These are phyloP conservation scores for Ophion ventricosus DNA, from an alignment of 2,888 invertebrate species.

Conservation along the genomic window DNA sequence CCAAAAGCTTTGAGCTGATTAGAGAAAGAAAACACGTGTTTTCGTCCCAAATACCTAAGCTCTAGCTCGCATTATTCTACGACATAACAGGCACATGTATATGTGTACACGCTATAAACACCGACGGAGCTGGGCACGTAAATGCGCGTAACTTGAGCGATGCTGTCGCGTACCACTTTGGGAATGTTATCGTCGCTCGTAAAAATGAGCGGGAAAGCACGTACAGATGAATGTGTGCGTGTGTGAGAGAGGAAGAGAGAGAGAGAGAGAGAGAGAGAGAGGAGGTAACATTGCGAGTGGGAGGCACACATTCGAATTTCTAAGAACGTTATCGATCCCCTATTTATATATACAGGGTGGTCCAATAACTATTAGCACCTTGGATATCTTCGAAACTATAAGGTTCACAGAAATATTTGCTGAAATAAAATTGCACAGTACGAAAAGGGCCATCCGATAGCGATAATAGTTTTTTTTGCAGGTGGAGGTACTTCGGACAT, in stretches of 20 bases:
- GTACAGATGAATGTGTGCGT: background rate
- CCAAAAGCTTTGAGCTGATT: conserved; percentile 31
- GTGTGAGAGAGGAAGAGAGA: too few species aligned
- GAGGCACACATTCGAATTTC: conserved; percentile 66
- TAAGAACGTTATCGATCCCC: conserved; percentile 74
- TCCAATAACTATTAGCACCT: conserved; percentile 17
- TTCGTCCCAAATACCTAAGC: conserved; percentile 28
- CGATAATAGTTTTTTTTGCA: too few species aligned
- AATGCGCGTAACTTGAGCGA: conserved; percentile 56
- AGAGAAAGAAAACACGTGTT: conserved; percentile 1
- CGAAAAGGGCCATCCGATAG: too few species aligned
- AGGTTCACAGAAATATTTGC: too few species aligned
- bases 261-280: too few species aligned
- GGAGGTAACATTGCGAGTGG: background rate
- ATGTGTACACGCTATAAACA: conserved; percentile 10
- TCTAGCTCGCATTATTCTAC: conserved; percentile 14
- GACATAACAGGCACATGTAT: background rate
- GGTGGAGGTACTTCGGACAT: too few species aligned
- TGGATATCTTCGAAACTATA: too few species aligned
- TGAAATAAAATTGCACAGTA: too few species aligned
- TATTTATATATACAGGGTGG: conserved; percentile 2
- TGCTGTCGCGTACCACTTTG: conserved; percentile 47
- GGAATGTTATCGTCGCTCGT: conserved; percentile 70
- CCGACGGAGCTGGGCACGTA: conserved; percentile 26
- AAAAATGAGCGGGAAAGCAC: conserved; percentile 69